phyloP scores from a whole-genome alignment of 2,797 vertebrate species.

The Labroides dimidiatus region DNA sequence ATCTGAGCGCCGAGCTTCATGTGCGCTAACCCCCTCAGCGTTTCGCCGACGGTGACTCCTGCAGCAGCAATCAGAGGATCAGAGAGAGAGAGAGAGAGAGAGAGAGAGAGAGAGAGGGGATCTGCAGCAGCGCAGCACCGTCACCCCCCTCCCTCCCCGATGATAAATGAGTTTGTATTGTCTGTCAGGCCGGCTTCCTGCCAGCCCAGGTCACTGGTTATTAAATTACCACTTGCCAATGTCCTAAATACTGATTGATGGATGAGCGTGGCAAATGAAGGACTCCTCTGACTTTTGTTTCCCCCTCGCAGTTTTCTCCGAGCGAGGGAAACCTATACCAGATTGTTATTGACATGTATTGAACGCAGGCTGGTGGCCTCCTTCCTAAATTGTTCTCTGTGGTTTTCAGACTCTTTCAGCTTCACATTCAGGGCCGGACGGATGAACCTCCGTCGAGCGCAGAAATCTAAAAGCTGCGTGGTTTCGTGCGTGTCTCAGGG shows the following conservation, averaged over 20 bases:
- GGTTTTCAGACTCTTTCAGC: conserved; percentile 34
- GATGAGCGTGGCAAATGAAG: conserved; percentile 93
- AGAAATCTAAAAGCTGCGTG: neutral
- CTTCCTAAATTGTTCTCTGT: conserved; percentile 33
- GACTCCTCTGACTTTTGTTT: conserved; percentile 82
- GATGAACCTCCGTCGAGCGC: too few relatives aligned
- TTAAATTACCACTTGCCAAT: conserved; percentile 99
- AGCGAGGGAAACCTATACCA: conserved; percentile 60
- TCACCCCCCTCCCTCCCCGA: conserved; percentile 34
- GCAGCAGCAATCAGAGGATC: conserved; percentile 60
- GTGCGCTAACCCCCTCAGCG: conserved; percentile 32
- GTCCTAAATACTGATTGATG: conserved; percentile 97
- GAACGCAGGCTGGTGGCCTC: conserved; percentile 59
- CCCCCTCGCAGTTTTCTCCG: conserved; percentile 47
- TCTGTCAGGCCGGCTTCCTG: conserved; percentile 95
- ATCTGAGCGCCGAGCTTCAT: conserved; percentile 32
- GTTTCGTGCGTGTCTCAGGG: conserved; percentile 56
- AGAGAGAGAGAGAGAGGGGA: conserved; percentile 76
- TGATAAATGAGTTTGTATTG: conserved; percentile 99
- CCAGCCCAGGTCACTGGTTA: conserved; percentile 95
- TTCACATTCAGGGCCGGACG: neutral
- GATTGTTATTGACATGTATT: conserved; percentile 79
- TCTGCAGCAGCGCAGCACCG: conserved; percentile 68
- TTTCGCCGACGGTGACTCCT: conserved; percentile 51
- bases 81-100: conserved; percentile 35